Conservation (phyloP, 1,140 invertebrate genomes). For the Calephelis nemesis region DNA sequence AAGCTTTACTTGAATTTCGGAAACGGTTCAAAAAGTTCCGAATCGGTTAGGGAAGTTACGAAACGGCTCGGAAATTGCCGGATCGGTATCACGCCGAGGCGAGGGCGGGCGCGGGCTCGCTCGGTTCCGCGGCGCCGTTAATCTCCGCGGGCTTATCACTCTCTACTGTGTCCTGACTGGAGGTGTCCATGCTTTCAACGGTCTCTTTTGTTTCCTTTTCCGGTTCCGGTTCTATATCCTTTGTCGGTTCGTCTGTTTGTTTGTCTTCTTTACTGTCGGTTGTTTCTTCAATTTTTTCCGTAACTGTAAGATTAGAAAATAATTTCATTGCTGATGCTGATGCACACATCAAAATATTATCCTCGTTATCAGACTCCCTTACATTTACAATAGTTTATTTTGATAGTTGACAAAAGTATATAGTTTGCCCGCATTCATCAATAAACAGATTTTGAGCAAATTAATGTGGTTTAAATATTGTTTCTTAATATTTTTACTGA, state of each 20-base stretch:
- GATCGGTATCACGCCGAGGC: constrained; percentile 51
- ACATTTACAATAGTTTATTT: too few relatives aligned
- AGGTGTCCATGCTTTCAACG: constrained; percentile 49
- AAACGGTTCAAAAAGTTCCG: not conserved
- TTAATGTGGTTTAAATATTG: too few relatives aligned
- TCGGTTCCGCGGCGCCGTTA: constrained; percentile 32
- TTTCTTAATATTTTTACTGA: too few relatives aligned
- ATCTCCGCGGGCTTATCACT: constrained; percentile 33
- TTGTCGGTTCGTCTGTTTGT: constrained; percentile 34
- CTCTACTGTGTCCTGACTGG: constrained; percentile 53
- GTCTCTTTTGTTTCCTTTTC: constrained; percentile 39
- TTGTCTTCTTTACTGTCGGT: constrained; percentile 32
- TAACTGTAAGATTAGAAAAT: constrained; percentile 14
- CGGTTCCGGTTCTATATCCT: constrained; percentile 38
- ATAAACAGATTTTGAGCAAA: too few relatives aligned
- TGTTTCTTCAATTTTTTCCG: constrained; percentile 52
- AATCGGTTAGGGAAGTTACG: constrained; percentile 10
- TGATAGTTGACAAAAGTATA: too few relatives aligned
- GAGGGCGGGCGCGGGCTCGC: constrained; percentile 18
- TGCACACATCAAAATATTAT: not conserved
- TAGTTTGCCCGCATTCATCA: too few relatives aligned
- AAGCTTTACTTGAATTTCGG: too few relatives aligned
- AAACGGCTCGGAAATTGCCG: constrained; percentile 10
- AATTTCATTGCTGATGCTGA: too few relatives aligned
- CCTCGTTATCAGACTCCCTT: not conserved